Conservation (phyloP, 2,113 vertebrate species). For the Mesocricetus auratus region DNA sequence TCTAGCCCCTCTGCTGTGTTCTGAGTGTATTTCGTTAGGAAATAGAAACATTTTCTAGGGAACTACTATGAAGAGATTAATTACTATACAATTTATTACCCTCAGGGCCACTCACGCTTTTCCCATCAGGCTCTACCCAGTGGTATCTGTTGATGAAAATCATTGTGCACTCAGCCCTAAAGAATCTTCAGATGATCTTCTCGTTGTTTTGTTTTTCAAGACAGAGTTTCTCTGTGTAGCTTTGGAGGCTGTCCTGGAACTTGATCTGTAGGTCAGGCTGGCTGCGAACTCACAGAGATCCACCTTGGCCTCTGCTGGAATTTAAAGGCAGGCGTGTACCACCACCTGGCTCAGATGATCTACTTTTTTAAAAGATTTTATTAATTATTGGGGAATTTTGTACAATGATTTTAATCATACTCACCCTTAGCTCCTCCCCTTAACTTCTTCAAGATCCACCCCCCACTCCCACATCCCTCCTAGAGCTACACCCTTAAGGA, state of each 20-base stretch:
- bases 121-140: neutral
- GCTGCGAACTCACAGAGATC: too few species aligned
- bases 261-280: too few species aligned
- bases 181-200: conserved; percentile 2
- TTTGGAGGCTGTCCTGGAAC: too few species aligned
- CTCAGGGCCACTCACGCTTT: neutral
- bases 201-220: too few species aligned
- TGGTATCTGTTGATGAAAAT: neutral
- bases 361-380: neutral
- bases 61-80: conserved; percentile 34
- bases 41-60: conserved; percentile 15
- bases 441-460: neutral
- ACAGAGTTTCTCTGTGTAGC: too few species aligned
- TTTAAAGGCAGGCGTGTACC: too few species aligned
- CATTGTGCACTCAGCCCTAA: neutral
- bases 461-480: neutral
- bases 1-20: neutral
- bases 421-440: neutral
- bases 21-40: neutral
- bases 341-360: neutral
- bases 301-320: too few species aligned
- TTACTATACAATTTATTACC: too few species aligned
- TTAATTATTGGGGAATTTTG: neutral
- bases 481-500: neutral
- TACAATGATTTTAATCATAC: neutral